phyloP scores from a whole-genome alignment of 2,888 invertebrate genomes.

The Drosophila multiciliata region DNA sequence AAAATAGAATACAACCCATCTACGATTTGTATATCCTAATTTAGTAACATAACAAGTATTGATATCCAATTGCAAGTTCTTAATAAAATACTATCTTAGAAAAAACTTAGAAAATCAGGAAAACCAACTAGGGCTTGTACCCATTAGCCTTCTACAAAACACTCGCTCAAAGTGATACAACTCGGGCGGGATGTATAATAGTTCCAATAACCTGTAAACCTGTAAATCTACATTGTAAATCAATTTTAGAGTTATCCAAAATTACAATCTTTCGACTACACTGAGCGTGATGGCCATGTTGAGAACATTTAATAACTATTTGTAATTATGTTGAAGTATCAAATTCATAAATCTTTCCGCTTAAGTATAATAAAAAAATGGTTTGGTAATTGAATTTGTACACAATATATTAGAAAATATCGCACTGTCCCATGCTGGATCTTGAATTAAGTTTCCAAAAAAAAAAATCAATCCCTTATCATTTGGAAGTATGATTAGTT shows the following conservation, averaged over 20 bases:
- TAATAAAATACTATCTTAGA: too few species aligned
- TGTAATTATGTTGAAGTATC: neutral
- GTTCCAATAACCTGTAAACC: too few species aligned
- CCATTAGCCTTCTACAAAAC: constrained; percentile 41
- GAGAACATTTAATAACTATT: constrained; percentile 7
- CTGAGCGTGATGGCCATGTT: constrained; percentile 2
- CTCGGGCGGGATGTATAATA: too few species aligned
- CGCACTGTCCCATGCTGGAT: neutral
- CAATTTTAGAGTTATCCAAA: neutral
- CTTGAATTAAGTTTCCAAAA: neutral
- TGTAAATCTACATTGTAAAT: neutral
- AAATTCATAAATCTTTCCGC: neutral
- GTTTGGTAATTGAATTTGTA: neutral
- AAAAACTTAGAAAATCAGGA: too few species aligned
- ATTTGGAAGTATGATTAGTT: neutral
- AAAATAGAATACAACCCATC: too few species aligned
- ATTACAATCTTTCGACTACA: neutral
- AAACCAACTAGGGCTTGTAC: constrained; percentile 48
- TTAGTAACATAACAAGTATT: too few species aligned
- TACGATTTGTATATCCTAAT: too few species aligned
- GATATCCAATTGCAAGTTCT: too few species aligned
- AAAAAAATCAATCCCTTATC: neutral
- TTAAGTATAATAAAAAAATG: neutral
- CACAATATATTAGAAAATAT: neutral
- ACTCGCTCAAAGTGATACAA: too few species aligned